These are phyloP conservation scores for Chaunax sp. DNA, from an alignment of 2,797 vertebrate genomes.

Conservation along the genomic window DNA sequence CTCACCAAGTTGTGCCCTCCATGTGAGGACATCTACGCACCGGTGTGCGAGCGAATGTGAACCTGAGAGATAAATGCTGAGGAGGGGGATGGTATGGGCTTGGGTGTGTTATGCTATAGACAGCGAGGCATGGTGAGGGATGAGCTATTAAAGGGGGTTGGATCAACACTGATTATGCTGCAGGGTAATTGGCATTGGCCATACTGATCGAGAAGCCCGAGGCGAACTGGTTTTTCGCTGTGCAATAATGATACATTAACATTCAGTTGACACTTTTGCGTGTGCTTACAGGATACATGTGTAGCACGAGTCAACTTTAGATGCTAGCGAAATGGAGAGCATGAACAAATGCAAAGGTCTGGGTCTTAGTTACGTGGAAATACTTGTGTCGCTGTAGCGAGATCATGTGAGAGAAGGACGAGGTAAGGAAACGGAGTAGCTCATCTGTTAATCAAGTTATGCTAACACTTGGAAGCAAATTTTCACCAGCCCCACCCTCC, in stretches of 20 bases:
- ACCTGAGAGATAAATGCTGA: slow-evolving; percentile 11
- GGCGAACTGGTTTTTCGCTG: not conserved
- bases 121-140: slow-evolving; percentile 21
- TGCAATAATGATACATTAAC: not conserved
- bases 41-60: slow-evolving; percentile 34
- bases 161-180: slow-evolving; percentile 42
- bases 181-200: slow-evolving; percentile 34
- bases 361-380: slow-evolving; percentile 5
- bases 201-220: not conserved
- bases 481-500: too few relatives aligned
- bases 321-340: not conserved
- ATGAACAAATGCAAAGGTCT: slow-evolving; percentile 10
- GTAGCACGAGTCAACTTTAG: not conserved
- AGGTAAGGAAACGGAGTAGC: not conserved
- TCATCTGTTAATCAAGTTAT: too few relatives aligned
- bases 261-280: not conserved
- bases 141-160: slow-evolving; percentile 42
- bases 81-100: slow-evolving; percentile 45
- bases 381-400: not conserved
- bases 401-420: slow-evolving; percentile 8
- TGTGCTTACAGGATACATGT: not conserved
- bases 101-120: slow-evolving; percentile 35
- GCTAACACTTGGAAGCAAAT: too few relatives aligned
- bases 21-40: slow-evolving; percentile 31
- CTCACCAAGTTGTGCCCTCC: slow-evolving; percentile 34